Base-by-base conservation (phyloP, 2,797 vertebrate genomes). In the Amniataba percoides region DNA sequence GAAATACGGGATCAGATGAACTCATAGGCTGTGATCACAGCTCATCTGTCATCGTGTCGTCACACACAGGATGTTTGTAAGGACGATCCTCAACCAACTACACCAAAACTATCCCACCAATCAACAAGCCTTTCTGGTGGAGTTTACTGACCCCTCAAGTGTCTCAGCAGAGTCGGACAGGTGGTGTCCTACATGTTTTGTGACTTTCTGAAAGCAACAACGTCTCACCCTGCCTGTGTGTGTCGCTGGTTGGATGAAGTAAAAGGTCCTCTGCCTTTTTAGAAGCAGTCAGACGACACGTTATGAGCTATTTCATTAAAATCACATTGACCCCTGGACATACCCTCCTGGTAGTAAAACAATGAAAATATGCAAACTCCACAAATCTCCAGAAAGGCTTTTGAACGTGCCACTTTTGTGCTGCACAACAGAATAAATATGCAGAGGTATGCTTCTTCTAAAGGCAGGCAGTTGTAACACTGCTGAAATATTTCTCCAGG, bases 21-120 rank as follows among this genome's bases (percentile, higher is more conserved):
- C 52, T 59, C 15, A 15, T 7, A 4, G 46, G 16, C 15, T 72
- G 71, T 52, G 57, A 83, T 78, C 49, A 61, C 4, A 11, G 14
- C 21, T 12, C 19, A n/a, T 56, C 56, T 56, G 40, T 70, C 16
- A 1, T 21, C 5, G 34, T 61, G 55, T 64, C 45, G 5, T 7
- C 18, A 1, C 16, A 23, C 27, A 39, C 19, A 16, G 0, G 10
- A 56, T 63, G 18, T 23, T 27, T 27, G 21, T 43, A 1, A 1
- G n/a, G 23, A 56, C 0, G 3, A 49, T 8, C n/a, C 19, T 18
- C 34, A n/a, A 19, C 42, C 2, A 6, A 2, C n/a, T n/a, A n/a
- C n/a, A n/a, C n/a, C n/a, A n/a, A n/a, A 34, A 7, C 25, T 53
- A 19, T 57, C 5, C 16, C 4, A 11, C 10, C 5, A 34, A 3